Evolutionary conservation across 2,797 vertebrate genomes (phyloP).

Genomic region (Rhincodon typus): DNA sequence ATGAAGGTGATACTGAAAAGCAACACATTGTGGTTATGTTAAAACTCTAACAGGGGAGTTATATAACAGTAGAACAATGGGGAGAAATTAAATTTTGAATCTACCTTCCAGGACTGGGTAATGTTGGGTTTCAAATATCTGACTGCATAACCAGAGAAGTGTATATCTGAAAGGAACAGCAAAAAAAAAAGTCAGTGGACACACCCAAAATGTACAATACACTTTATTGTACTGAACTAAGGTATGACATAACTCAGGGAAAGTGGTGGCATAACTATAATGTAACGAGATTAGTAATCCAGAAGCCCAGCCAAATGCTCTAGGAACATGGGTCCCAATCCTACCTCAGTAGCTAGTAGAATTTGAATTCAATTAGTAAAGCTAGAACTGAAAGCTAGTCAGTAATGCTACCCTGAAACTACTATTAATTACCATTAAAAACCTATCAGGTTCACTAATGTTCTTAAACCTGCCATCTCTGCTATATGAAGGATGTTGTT

Average conservation of each 20-base stretch:
- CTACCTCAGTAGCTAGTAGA: too few species aligned
- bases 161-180: not conserved
- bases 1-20: slow-evolving; percentile 7
- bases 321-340: too few species aligned
- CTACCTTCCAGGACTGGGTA: slow-evolving; percentile 33
- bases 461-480: too few species aligned
- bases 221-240: not conserved
- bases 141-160: slow-evolving; percentile 31
- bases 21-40: not conserved
- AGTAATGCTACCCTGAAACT: too few species aligned
- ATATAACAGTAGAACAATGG: not conserved
- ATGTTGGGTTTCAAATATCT: slow-evolving; percentile 35
- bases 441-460: too few species aligned
- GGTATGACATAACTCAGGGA: not conserved
- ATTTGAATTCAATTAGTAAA: too few species aligned
- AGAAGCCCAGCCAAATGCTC: too few species aligned
- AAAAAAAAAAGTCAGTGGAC: not conserved
- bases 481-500: too few species aligned
- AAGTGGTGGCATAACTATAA: too few species aligned
- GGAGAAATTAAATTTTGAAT: not conserved
- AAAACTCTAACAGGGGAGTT: not conserved
- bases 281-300: too few species aligned
- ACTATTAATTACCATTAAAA: too few species aligned
- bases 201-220: not conserved
- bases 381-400: too few species aligned